These are phyloP conservation scores for Lepidostoma basale DNA, from an alignment of 1,140 invertebrate genomes.

Conservation along the genomic window DNA sequence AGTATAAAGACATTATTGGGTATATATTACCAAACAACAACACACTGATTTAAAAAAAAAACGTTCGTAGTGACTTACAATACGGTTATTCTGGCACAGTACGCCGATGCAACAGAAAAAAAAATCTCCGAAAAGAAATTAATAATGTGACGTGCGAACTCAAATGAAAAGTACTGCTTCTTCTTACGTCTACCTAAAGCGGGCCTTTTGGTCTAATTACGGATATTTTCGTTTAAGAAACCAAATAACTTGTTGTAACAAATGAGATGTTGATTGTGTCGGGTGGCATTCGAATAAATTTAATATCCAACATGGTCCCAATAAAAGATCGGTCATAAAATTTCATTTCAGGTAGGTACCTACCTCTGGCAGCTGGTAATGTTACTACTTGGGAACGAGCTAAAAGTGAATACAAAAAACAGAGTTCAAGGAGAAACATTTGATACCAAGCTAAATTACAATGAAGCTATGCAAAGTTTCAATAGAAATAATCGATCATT, in stretches of 20 bases:
- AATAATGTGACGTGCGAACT: no score
- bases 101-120: no score
- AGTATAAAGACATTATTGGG: no score
- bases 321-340: constrained; percentile 18
- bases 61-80: no score
- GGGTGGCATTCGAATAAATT: not conserved
- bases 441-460: constrained; percentile 30
- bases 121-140: no score
- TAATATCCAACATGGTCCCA: not conserved
- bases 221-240: not conserved
- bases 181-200: no score
- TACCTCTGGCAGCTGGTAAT: not conserved
- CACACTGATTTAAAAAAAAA: no score
- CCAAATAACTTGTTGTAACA: not conserved
- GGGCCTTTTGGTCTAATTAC: not conserved
- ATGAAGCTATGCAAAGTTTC: constrained; percentile 34
- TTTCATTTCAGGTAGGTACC: constrained; percentile 19
- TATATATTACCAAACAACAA: no score
- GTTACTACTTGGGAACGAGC: constrained; percentile 24
- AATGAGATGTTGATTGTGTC: not conserved
- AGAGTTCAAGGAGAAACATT: constrained; percentile 31
- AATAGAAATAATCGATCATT: constrained; percentile 29
- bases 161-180: no score
- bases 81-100: no score
- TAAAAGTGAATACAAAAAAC: constrained; percentile 34